Conservation (phyloP, 2,888 invertebrate genomes). For the Hypomecis atomaria region DNA sequence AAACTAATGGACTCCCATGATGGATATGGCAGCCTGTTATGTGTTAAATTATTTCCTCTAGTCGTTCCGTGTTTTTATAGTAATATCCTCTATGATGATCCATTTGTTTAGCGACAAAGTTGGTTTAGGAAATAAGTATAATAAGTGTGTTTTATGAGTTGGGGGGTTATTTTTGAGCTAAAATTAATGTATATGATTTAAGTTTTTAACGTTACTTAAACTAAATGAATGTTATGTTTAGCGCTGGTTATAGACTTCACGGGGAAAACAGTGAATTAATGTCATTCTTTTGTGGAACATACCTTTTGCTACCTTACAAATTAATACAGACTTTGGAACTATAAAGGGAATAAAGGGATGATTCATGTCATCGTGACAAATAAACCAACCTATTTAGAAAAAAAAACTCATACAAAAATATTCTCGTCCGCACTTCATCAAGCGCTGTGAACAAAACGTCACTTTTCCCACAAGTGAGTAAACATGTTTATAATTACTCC, state of each 20-base stretch:
- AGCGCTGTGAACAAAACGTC: background rate
- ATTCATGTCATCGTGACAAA: too few relatives aligned
- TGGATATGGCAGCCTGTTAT: conserved; percentile 46
- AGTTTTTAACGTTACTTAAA: background rate
- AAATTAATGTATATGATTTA: background rate
- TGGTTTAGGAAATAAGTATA: conserved; percentile 16
- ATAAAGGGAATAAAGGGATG: too few relatives aligned
- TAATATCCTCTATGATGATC: conserved; percentile 36
- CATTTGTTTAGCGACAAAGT: conserved; percentile 35
- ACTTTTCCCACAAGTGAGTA: conserved; percentile 14
- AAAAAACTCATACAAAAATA: too few relatives aligned
- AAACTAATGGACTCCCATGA: conserved; percentile 45
- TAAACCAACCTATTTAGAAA: too few relatives aligned
- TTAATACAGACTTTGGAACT: too few relatives aligned
- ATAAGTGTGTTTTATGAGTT: conserved; percentile 2
- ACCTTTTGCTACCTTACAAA: too few relatives aligned
- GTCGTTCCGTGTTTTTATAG: conserved; percentile 27
- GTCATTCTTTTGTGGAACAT: too few relatives aligned
- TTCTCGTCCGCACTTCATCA: background rate
- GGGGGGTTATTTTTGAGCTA: background rate
- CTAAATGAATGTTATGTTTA: too few relatives aligned
- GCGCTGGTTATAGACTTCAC: background rate
- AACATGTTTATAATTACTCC: conserved; percentile 22
- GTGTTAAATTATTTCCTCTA: conserved; percentile 48
- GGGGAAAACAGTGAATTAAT: too few relatives aligned